Evolutionary conservation across 2,797 vertebrate species (phyloP).

Genomic region (Cossypha dichroa): DNA sequence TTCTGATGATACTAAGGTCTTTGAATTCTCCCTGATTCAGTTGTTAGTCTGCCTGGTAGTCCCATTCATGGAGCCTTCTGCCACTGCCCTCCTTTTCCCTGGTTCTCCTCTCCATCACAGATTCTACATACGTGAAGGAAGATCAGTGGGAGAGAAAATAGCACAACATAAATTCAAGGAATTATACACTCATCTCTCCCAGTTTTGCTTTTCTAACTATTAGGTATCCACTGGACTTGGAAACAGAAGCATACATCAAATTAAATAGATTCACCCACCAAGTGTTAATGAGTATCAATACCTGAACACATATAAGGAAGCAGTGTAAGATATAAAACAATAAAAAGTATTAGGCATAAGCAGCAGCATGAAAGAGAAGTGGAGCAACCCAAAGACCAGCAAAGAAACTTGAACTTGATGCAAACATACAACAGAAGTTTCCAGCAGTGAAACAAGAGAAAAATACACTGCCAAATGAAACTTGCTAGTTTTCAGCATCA

Average conservation of each 20-base stretch:
- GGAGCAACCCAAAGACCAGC: not conserved
- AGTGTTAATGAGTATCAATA: not conserved
- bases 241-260: not conserved
- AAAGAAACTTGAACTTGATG: not conserved
- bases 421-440: not conserved
- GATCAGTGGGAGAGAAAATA: not conserved
- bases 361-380: not conserved
- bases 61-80: not conserved
- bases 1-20: not conserved
- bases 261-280: rapidly evolving
- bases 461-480: not conserved
- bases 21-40: not conserved
- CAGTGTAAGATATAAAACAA: not conserved
- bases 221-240: not conserved
- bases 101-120: not conserved
- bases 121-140: not conserved
- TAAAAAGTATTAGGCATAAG: not conserved
- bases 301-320: not conserved
- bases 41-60: not conserved
- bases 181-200: not conserved
- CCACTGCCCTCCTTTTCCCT: not conserved
- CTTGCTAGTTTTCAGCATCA: not conserved
- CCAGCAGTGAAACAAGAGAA: not conserved
- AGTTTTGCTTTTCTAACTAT: not conserved
- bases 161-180: not conserved